Conservation (phyloP, 2,113 vertebrate genomes). For the Corythoichthys intestinalis region DNA sequence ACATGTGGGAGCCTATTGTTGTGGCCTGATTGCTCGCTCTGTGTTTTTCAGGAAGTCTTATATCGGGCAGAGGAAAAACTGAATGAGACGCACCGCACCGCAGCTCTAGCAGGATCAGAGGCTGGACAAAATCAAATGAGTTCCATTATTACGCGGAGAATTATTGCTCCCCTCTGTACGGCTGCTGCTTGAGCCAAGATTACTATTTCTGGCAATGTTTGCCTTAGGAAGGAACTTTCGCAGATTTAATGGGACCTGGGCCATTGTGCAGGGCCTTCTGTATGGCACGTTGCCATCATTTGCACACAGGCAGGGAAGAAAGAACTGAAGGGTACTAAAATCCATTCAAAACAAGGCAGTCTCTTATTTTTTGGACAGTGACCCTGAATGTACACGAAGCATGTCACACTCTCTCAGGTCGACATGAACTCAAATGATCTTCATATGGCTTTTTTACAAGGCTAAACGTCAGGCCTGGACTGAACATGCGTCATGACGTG, state of each 20-base stretch:
- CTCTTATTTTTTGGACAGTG: constrained; percentile 14
- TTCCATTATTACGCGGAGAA: constrained; percentile 86
- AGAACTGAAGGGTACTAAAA: constrained; percentile 72
- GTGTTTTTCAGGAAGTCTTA: constrained; percentile 81
- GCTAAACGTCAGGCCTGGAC: neutral
- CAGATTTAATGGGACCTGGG: constrained; percentile 93
- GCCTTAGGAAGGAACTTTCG: constrained; percentile 97
- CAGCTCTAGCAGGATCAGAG: constrained; percentile 77
- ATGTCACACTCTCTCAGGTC: constrained; percentile 23
- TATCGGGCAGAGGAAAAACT: constrained; percentile 74
- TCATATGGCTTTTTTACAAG: constrained; percentile 2
- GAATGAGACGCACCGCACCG: constrained; percentile 77
- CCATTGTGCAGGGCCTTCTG: constrained; percentile 97
- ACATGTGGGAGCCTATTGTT: constrained; percentile 59
- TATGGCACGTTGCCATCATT: constrained; percentile 84
- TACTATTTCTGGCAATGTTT: constrained; percentile 95
- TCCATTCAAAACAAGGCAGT: constrained; percentile 49
- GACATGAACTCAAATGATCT: constrained; percentile 14
- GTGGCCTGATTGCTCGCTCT: constrained; percentile 78
- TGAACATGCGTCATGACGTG: neutral
- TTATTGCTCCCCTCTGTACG: constrained; percentile 87
- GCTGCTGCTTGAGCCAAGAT: constrained; percentile 80
- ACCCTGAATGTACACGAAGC: constrained; percentile 33
- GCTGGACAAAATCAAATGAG: constrained; percentile 88
- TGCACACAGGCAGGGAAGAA: constrained; percentile 56